Base-by-base conservation (phyloP, 2,113 vertebrate species). In the Bufo bufo region DNA sequence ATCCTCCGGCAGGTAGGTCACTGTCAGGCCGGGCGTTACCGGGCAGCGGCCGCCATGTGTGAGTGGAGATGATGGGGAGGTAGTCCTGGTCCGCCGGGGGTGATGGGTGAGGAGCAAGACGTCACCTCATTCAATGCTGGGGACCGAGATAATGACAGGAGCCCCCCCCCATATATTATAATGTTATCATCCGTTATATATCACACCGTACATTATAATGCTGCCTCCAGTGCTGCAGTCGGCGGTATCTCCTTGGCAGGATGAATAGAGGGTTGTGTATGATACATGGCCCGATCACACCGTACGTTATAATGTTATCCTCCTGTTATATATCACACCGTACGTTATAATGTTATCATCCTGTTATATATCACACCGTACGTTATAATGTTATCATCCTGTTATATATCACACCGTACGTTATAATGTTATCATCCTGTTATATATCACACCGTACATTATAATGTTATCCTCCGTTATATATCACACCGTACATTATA, bases 1-100 rank as follows among this genome's bases (percentile, higher is more conserved):
- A 43, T 20, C 61, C 58, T 19, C 9, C 49, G 23, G 78, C 77
- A 87, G 85, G 85, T 87, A 72, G 13, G 85, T 7, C 17, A 81
- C 78, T 20, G 58, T 2, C 8, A 19, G 77, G 3, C 23, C 50
- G 52, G 77, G 77, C 77, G 33, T 0, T 6, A 17, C 54, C 52
- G 4, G 52, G 54, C 20, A 16, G 54, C 23, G 79, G 79, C 59
- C 58, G 3, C 43, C 47, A 77, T n/a, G 9, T 23, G 69, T 16
- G 17, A 52, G 74, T 1, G 43, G 47, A 16, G 33, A 33, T 11
- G 33, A 50, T 1, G 20, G 43, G 79, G 33, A 33, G 33, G 33
- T 33, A 33, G 33, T 33, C 33, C 33, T 33, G 33, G 33, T 33
- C 33, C 33, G 56, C 8, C 10, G 8, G 13, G 56, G 13, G 56